Percentiles rank a stretch among this genome's conserved stretches.
Evolutionary conservation across 1,140 invertebrate genomes (phyloP).

Genomic region (Ceratitis capitata): DNA sequence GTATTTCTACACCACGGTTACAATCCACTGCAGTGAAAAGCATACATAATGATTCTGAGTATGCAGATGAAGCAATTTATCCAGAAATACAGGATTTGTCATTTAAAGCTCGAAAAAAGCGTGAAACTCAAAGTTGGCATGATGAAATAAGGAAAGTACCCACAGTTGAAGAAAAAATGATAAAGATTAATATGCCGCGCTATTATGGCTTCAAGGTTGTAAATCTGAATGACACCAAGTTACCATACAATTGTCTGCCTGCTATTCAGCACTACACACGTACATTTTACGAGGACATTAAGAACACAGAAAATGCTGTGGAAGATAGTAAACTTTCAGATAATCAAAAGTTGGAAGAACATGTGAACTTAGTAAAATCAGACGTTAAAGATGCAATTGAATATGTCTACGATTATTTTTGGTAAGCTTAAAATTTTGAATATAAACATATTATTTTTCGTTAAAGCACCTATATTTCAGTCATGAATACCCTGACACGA

Average conservation of each 20-base stretch:
- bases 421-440: slow-evolving; percentile 43
- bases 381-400: slow-evolving; percentile 55
- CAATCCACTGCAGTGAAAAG: not conserved
- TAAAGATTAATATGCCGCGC: slow-evolving; percentile 80
- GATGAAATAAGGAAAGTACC: slow-evolving; percentile 72
- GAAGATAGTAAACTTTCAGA: slow-evolving; percentile 48
- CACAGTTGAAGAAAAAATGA: slow-evolving; percentile 84
- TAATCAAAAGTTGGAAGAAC: slow-evolving; percentile 59
- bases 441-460: not conserved
- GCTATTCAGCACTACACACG: slow-evolving; percentile 77
- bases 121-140: slow-evolving; percentile 66
- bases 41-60: slow-evolving; percentile 58
- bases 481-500: not conserved
- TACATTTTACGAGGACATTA: slow-evolving; percentile 71
- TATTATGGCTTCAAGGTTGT: slow-evolving; percentile 80
- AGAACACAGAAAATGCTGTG: not conserved
- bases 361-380: slow-evolving; percentile 49
- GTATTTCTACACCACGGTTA: not conserved
- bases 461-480: not conserved
- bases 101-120: slow-evolving; percentile 59
- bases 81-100: slow-evolving; percentile 72
- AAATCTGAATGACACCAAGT: slow-evolving; percentile 69
- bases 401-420: slow-evolving; percentile 52
- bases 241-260: slow-evolving; percentile 75
- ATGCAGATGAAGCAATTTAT: slow-evolving; percentile 69